These are phyloP conservation scores for Neotoma lepida DNA, from an alignment of 2,113 vertebrate genomes.

Conservation along the genomic window DNA sequence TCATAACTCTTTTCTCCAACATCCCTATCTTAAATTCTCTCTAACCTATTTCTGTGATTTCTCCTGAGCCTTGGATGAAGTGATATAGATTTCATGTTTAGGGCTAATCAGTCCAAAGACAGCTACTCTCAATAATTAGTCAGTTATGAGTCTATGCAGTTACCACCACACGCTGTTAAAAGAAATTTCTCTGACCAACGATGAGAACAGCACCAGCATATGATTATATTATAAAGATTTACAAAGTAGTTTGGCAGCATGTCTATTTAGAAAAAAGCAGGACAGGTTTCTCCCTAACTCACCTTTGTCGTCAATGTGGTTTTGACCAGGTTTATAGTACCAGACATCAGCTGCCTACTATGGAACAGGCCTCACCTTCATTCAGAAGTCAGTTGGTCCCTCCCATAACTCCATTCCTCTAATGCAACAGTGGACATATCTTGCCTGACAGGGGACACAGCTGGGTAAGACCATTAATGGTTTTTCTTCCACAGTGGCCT, in stretches of 20 bases:
- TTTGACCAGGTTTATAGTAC: background rate
- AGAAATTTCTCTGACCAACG: background rate
- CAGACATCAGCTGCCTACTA: background rate
- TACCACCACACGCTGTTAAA: background rate
- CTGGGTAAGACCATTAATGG: background rate
- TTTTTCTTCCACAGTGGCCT: background rate
- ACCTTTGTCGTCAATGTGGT: background rate
- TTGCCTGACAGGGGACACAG: background rate
- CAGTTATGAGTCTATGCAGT: background rate
- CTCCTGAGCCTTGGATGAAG: background rate
- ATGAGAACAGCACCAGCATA: background rate
- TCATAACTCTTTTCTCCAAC: background rate
- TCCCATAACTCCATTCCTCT: background rate
- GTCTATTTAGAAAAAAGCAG: background rate
- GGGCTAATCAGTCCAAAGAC: background rate
- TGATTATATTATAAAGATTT: background rate
- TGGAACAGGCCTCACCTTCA: background rate
- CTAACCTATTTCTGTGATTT: background rate
- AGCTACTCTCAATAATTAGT: too few species aligned
- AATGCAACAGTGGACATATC: background rate
- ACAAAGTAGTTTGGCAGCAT: background rate
- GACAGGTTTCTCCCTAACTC: background rate
- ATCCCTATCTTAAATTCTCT: background rate
- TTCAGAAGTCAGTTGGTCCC: background rate
- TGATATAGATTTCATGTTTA: background rate